Evolutionary conservation across 2,888 invertebrate species (phyloP), one percentile per base, ranked within the genome.

Genomic region (Oligia latruncula): DNA sequence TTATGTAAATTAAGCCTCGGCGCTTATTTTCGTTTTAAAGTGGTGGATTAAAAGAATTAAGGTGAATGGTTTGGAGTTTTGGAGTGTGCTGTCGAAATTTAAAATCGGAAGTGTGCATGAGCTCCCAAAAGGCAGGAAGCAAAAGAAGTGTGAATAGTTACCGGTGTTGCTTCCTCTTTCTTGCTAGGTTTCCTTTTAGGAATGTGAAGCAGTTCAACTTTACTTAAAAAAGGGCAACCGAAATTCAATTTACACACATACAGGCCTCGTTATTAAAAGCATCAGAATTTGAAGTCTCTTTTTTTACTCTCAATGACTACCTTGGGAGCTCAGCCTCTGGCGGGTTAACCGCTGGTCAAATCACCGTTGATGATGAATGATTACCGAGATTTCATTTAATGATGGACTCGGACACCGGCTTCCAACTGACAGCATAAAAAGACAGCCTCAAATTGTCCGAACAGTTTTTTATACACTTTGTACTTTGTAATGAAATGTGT

Each of bases 331-430:
- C 91, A 60, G 88, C 93, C 90, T 84, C 91, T 92, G 93, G 94
- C 94, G 92, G 92, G 93, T 93, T 95, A 95, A 95, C 94, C 92
- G 92, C 91, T 92, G 93, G 92, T 94, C 95, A 95, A 95, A 95
- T 96, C 93, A 92, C 92, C 89, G 92, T 92, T 95, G 95, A 97
- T 96, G 96, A 95, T 96, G 94, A 96, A 95, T 96, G 96, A 96
- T 97, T 96, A 95, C 95, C 92, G 92, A 94, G 95, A 95, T 96
- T 96, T 95, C 89, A 91, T 94, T 94, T 96, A 96, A 96, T 96
- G 95, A 95, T 92, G 93, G 93, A 90, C 91, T 90, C 90, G 85
- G 85, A 87, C 90, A 90, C 89, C 92, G 92, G 94, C 94, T 94
- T 88, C 94, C 94, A 95, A 93, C 94, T 93, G 95, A 93, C 94